A percentile compares a stretch with the other conserved stretches of the same genome.
Evolutionary conservation across 2,797 vertebrate genomes (phyloP).

Genomic region (Sphaeramia orbicularis): DNA sequence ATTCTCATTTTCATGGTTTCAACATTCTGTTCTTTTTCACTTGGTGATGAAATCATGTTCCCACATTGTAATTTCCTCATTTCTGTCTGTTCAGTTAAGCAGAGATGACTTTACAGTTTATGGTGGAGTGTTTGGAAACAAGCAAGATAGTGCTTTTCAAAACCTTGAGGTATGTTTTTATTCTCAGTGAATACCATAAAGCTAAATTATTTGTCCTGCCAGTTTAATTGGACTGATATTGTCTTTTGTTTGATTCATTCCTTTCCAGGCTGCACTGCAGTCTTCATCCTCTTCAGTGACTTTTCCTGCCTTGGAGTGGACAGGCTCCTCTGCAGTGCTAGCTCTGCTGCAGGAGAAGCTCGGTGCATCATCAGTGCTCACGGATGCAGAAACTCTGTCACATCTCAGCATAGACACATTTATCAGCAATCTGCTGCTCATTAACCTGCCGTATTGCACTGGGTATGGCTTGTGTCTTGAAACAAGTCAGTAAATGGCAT

Average conservation of each 20-base stretch:
- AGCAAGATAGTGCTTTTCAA: constrained; percentile 87
- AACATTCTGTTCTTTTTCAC: background rate
- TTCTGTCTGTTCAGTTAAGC: constrained; percentile 84
- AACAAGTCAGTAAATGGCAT: background rate
- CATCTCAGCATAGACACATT: constrained; percentile 85
- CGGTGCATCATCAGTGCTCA: constrained; percentile 82
- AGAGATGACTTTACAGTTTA: constrained; percentile 92
- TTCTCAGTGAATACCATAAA: background rate
- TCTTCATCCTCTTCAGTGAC: constrained; percentile 84
- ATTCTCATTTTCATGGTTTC: background rate
- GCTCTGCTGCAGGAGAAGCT: constrained; percentile 87
- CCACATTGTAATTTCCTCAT: background rate
- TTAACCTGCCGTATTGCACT: constrained; percentile 86
- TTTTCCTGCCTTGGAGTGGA: constrained; percentile 88
- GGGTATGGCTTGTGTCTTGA: constrained; percentile 68
- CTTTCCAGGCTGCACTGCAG: constrained; percentile 84
- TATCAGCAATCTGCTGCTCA: constrained; percentile 84
- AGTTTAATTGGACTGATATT: background rate
- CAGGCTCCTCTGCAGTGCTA: constrained; percentile 78
- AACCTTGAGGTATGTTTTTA: constrained; percentile 85
- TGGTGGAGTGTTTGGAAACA: constrained; percentile 91
- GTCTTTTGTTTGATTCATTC: background rate
- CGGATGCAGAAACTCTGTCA: constrained; percentile 84
- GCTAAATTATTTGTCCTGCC: background rate
- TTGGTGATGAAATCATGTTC: background rate